Percentiles rank a stretch among this genome's conserved stretches.
Evolutionary conservation across 2,888 invertebrate species (phyloP).

Genomic region (Pristionchus exspectatus): DNA sequence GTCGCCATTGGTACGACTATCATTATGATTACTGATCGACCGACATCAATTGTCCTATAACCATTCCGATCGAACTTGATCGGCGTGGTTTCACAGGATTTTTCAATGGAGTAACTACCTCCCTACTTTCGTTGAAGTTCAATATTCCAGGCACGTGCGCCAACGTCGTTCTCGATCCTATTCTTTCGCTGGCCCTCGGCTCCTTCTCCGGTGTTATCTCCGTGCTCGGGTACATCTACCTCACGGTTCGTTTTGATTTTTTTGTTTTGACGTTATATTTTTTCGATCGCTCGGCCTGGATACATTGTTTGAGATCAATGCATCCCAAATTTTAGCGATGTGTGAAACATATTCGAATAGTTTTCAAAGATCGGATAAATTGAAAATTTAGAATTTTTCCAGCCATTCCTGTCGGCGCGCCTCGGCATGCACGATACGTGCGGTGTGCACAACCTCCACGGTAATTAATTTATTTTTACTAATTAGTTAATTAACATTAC

Average conservation of each 20-base stretch:
- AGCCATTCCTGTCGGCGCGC: slow-evolving; percentile 86
- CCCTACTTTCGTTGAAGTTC: no score
- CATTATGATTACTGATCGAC: neutral
- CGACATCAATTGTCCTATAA: no score
- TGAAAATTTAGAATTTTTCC: slow-evolving; percentile 69
- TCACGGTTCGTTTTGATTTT: slow-evolving; percentile 62
- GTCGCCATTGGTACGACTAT: slow-evolving; percentile 62
- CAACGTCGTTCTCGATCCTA: slow-evolving; percentile 80
- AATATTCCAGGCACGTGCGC: slow-evolving; percentile 76
- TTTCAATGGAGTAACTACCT: no score
- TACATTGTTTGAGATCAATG: no score
- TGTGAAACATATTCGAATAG: slow-evolving; percentile 41
- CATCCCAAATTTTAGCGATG: neutral
- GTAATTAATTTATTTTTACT: slow-evolving; percentile 43
- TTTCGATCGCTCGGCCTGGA: no score
- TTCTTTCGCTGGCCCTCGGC: slow-evolving; percentile 78
- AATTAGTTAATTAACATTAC: neutral
- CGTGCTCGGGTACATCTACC: slow-evolving; percentile 72
- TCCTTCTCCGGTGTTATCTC: slow-evolving; percentile 77
- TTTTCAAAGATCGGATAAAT: no score
- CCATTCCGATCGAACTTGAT: no score
- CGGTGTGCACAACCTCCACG: slow-evolving; percentile 75
- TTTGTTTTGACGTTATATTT: no score
- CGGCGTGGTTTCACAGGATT: no score
- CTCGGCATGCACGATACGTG: slow-evolving; percentile 83